These are phyloP conservation scores for Phyllotreta cruciferae DNA, from an alignment of 2,888 invertebrate genomes.

Conservation along the genomic window DNA sequence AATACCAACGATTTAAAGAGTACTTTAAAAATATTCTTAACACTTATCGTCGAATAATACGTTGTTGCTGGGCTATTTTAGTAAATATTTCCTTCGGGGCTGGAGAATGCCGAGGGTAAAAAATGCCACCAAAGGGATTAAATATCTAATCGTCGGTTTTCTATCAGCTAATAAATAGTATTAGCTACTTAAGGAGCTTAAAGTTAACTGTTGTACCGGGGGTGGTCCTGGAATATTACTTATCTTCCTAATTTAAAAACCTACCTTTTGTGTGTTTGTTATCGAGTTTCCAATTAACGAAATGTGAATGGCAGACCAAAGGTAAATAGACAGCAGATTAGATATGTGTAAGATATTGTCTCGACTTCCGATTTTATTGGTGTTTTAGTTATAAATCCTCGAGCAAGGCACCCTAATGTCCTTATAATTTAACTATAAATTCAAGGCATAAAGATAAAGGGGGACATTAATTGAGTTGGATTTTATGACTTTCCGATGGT, in stretches of 20 bases:
- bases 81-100: slow-evolving; percentile 9
- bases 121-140: slow-evolving; percentile 10
- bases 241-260: slow-evolving; percentile 42
- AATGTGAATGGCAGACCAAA: slow-evolving; percentile 35
- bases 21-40: too few species aligned
- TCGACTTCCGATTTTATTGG: slow-evolving; percentile 17
- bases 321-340: slow-evolving; percentile 40
- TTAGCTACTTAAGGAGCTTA: slow-evolving; percentile 40
- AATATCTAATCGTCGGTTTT: slow-evolving; percentile 29
- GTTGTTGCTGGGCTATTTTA: slow-evolving; percentile 1
- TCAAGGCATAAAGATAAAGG: slow-evolving; percentile 20
- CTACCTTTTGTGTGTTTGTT: slow-evolving; percentile 39
- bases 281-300: slow-evolving; percentile 39
- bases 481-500: too few species aligned
- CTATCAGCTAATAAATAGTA: slow-evolving; percentile 33
- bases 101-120: slow-evolving; percentile 2
- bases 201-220: slow-evolving; percentile 34
- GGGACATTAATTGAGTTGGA: slow-evolving; percentile 11
- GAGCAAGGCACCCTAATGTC: slow-evolving; percentile 9
- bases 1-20: too few species aligned
- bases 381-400: slow-evolving; percentile 16
- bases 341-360: slow-evolving; percentile 33
- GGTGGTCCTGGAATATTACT: slow-evolving; percentile 40
- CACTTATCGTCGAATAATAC: too few species aligned
- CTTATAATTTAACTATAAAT: slow-evolving; percentile 16